Evolutionary conservation across 2,797 vertebrate genomes (phyloP).

Genomic region (Periophthalmus magnuspinnatus): DNA sequence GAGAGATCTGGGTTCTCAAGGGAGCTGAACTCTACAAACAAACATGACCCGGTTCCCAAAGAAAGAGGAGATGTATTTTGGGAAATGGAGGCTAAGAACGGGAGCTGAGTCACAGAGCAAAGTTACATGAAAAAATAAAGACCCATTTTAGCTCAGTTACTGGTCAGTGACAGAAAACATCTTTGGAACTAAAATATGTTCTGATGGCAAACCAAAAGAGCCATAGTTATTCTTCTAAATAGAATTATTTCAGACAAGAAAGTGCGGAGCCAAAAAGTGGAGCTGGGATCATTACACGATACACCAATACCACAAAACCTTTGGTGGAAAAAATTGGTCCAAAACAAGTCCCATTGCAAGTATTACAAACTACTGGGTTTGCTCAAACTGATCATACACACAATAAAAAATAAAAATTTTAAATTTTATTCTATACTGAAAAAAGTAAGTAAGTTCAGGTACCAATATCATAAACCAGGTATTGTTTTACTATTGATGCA

Average conservation of each 20-base stretch:
- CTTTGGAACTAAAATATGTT: neutral
- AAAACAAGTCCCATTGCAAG: neutral
- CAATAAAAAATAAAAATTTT: too few relatives aligned
- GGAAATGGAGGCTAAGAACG: constrained; percentile 43
- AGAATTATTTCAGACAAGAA: neutral
- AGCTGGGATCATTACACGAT: neutral
- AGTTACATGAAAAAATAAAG: neutral
- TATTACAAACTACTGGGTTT: neutral
- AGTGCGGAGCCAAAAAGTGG: neutral
- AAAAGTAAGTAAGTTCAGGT: too few relatives aligned
- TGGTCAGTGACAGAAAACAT: neutral
- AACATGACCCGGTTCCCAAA: constrained; percentile 70
- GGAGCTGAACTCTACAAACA: constrained; percentile 63
- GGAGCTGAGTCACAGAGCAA: constrained; percentile 62
- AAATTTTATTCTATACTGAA: too few relatives aligned
- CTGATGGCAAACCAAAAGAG: neutral
- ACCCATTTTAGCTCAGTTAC: too few relatives aligned
- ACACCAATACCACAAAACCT: too few relatives aligned
- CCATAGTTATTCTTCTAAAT: neutral
- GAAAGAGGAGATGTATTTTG: constrained; percentile 69
- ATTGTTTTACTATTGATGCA: too few relatives aligned
- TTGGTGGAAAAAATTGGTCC: too few relatives aligned
- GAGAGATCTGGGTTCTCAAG: constrained; percentile 51
- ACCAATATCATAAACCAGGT: too few relatives aligned
- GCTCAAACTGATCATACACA: neutral